Evolutionary conservation across 1,140 invertebrate genomes (phyloP), one percentile per base, ranked within the genome.

Genomic region (Potamilus streckersoni): DNA sequence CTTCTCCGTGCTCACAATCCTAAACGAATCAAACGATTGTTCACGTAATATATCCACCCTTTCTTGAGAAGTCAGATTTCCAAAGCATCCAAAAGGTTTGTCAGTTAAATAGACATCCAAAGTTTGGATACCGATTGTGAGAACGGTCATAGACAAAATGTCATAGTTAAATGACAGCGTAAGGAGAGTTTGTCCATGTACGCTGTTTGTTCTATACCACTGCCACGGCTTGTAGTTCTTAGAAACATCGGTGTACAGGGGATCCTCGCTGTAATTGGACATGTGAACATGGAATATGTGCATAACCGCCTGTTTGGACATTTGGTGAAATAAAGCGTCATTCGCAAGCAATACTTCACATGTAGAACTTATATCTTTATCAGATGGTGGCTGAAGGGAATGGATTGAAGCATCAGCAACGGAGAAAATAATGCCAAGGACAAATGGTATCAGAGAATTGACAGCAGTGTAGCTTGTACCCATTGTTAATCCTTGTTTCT

Each of bases 161-260:
- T 88, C 86, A 74, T 88, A 88, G 73, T 89, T 84, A 68, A 89
- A 89, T 0, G 86, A 85, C 56, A 89, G 71, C 74, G 86, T 87
- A 15, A 89, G 80, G 23, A 89, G 69, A 5, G 88, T 89, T 58
- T 85, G 81, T 6, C 88, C 88, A 69, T 89, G 87, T 38, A 83
- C 82, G 14, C 79, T 85, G 15, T 81, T 76, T 1, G 85, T 86
- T n/a, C 83, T 78, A 59, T 85, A 83, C 88, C 88, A 89, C 23
- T 80, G 71, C 78, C 80, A 83, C 13, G 85, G 84, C 75, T 84
- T 82, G 70, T 84, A 87, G 67, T 82, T 81, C 16, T 73, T 62
- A 14, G 75, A 76, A 17, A 80, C 38, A 57, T 81, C 79, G 38
- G 59, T 73, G 15, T 58, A 66, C 11, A 83, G 59, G 1, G 82